phyloP scores from a whole-genome alignment of 2,113 vertebrate genomes.

The Lagopus leucura region DNA sequence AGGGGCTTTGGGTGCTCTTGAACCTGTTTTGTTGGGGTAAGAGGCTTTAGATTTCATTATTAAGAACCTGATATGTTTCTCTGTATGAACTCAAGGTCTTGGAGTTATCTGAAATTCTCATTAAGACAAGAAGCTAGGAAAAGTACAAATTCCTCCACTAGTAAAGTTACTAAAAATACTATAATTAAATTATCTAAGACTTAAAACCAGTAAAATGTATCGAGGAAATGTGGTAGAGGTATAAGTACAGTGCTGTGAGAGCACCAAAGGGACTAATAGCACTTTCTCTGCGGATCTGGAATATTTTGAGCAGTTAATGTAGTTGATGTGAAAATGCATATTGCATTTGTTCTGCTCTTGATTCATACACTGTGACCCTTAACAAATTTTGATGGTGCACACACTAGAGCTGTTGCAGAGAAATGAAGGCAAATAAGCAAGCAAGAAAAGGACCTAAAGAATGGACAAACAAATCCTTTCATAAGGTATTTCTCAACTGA shows the following conservation, averaged over 20 bases:
- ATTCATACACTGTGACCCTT: conserved; percentile 54
- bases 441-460: conserved; percentile 26
- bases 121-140: conserved; percentile 54
- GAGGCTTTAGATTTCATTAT: conserved; percentile 55
- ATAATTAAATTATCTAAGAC: conserved; percentile 53
- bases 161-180: conserved; percentile 48
- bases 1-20: conserved; percentile 35
- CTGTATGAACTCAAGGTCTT: not conserved
- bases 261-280: not conserved
- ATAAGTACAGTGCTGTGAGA: not conserved
- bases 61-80: conserved; percentile 16
- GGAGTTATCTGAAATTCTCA: conserved; percentile 63
- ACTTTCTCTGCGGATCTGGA: conserved; percentile 19
- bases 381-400: conserved; percentile 40
- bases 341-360: conserved; percentile 11
- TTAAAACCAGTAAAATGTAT: conserved; percentile 42
- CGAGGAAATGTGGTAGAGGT: not conserved
- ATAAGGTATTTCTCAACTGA: conserved; percentile 34
- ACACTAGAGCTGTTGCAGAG: conserved; percentile 21
- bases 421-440: conserved; percentile 11
- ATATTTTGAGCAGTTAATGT: not conserved
- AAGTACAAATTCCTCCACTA: conserved; percentile 33
- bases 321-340: not conserved
- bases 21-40: conserved; percentile 35
- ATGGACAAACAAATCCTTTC: conserved; percentile 61